phyloP scores from a whole-genome alignment of 2,888 invertebrate species.

The Gymnoscelis rufifasciata region DNA sequence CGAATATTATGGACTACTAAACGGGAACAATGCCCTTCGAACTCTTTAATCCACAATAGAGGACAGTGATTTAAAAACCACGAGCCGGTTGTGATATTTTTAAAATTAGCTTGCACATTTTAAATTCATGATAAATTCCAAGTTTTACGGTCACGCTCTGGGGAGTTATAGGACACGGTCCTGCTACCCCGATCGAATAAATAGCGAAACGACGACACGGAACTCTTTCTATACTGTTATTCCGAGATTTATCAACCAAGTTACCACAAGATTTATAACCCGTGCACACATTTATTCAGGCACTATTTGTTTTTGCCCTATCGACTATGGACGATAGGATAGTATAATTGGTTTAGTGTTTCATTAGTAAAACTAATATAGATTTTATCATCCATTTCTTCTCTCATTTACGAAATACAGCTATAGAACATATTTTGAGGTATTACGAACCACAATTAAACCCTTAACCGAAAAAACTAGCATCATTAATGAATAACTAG shows the following conservation, averaged over 20 bases:
- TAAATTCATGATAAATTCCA: constrained; percentile 70
- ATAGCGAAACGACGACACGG: constrained; percentile 50
- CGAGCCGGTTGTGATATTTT: constrained; percentile 29
- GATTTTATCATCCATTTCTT: too few relatives aligned
- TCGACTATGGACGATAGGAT: constrained; percentile 24
- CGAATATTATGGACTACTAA: background rate
- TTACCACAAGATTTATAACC: constrained; percentile 46
- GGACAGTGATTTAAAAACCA: background rate
- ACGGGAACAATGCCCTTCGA: background rate
- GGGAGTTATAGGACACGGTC: constrained; percentile 34
- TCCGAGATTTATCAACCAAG: constrained; percentile 48
- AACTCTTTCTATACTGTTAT: constrained; percentile 48
- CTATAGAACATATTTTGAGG: too few relatives aligned
- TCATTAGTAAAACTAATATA: too few relatives aligned
- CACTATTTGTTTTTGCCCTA: constrained; percentile 42
- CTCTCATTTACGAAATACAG: too few relatives aligned
- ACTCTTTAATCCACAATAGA: background rate
- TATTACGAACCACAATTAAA: too few relatives aligned
- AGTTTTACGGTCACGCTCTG: constrained; percentile 46
- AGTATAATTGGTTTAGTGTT: too few relatives aligned
- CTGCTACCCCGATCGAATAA: constrained; percentile 43
- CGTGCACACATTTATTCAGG: constrained; percentile 43
- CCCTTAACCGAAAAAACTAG: background rate
- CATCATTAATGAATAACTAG: constrained; percentile 20
- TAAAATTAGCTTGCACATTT: constrained; percentile 42